Base-by-base conservation (phyloP, 2,113 vertebrate species). In the Gulo gulo region DNA sequence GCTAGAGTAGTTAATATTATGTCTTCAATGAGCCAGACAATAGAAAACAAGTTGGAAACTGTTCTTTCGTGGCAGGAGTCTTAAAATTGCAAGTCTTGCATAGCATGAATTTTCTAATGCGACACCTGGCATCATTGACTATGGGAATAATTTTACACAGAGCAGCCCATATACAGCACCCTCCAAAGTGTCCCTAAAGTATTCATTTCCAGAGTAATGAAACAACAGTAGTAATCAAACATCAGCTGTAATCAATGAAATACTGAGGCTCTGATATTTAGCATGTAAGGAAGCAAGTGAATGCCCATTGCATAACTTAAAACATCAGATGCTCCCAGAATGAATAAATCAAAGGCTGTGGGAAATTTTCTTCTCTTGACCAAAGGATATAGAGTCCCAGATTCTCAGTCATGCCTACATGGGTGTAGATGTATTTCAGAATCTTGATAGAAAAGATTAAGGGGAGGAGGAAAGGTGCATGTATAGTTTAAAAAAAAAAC, bases 31-130 rank as follows among this genome's bases (percentile, higher is more conserved):
- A 96, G 12, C 55, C 69, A 94, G 80, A 67, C 15, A 24, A 24
- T 85, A 73, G 74, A 79, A 96, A 78, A 95, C 39, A 92, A 65
- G 34, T 59, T 26, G 36, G 63, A 95, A 95, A 88, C 16, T n/a
- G 4, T 47, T 52, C 8, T 24, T 95, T 91, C 34, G 76, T 36
- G 47, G 55, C 26, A 71, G 21, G 29, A 76, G 67, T 31, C 71
- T 91, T 85, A n/a, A 39, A 95, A 93, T 89, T 1, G 0, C n/a
- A 84, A 96, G 29, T 50, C 57, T 50, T 96, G 36, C 61, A n/a
- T 69, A 85, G 59, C 50, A 47, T 92, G 74, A 82, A 88, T 65
- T 90, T 91, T 89, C 88, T 86, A 95, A 94, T 39, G 42, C 69
- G 81, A 36, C 57, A 85, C n/a, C 80, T 85, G 83, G 26, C 63